Base-by-base conservation (phyloP, 2,888 invertebrate genomes). In the Cataglyphis livida region DNA sequence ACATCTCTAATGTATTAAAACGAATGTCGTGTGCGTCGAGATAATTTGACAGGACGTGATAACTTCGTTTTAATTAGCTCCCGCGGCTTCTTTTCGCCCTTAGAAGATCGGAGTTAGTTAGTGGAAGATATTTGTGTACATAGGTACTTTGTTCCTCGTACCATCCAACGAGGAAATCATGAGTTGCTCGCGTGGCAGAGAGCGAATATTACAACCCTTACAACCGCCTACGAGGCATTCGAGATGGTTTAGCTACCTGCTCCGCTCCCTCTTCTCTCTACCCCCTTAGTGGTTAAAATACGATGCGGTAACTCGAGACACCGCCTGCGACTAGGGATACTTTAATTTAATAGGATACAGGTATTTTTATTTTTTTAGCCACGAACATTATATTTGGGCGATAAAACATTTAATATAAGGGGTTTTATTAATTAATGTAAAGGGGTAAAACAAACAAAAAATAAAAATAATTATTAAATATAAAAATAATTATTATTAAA, bases 171-270 rank as follows among this genome's bases (percentile, higher is more conserved):
- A 35, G 48, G 25, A 75, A 75, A 75, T 75, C 64, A 64, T 75
- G 75, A 61, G 61, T 61, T 32, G 44, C 61, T 21, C 62, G 74
- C 62, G 35, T 75, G 75, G 25, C 75, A 59, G 35, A n/a, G 7
- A 65, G 35, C 64, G 32, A 75, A 48, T 48, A 75, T 75, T 64
- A 64, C 64, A 35, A 64, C 48, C 75, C 35, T 73, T 64, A 51
- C 48, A 25, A 35, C 35, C 51, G 18, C 65, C 65, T 51, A 75
- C 48, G 15, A 75, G n/a, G 62, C 44, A 41, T 32, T 75, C 48
- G 32, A 35, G 74, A 35, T 64, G 35, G 10, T 38, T 25, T 59
- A 28, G n/a, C n/a, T 35, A 38, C 9, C 2, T n/a, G 21, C 15
- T 12, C 18, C 21, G 21, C n/a, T 62, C 15, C 15, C 38, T 18